These are phyloP conservation scores for Pocillopora grandis DNA, from an alignment of 92 coral and sea anemone genomes.

Conservation along the genomic window DNA sequence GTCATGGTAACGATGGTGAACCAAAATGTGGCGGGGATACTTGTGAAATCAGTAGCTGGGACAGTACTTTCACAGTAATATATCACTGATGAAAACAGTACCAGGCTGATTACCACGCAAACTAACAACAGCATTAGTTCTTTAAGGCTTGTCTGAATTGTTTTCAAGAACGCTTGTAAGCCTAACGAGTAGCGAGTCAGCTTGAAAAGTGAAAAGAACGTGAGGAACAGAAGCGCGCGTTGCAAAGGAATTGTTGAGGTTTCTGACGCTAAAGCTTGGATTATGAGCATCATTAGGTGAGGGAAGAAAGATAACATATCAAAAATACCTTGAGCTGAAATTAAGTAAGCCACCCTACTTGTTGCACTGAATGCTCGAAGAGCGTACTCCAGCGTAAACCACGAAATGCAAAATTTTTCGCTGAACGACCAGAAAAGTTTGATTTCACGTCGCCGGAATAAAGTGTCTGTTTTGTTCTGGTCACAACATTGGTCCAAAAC, in stretches of 20 bases:
- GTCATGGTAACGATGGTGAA: conserved; percentile 64
- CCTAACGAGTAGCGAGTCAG: conserved; percentile 60
- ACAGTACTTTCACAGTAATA: conserved; percentile 44
- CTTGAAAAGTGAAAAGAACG: conserved; percentile 52
- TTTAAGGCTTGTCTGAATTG: conserved; percentile 38
- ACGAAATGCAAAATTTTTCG: conserved; percentile 50
- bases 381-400: conserved; percentile 60
- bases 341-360: conserved; percentile 28
- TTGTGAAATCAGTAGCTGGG: conserved; percentile 32
- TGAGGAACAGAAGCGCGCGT: conserved; percentile 21
- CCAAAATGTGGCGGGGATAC: conserved; percentile 66
- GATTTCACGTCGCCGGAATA: background rate
- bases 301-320: conserved; percentile 56
- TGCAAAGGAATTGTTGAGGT: conserved; percentile 3
- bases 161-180: conserved; percentile 43
- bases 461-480: background rate
- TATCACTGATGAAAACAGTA: conserved; percentile 53
- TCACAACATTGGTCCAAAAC: conserved; percentile 10
- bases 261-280: conserved; percentile 8
- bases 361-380: conserved; percentile 38
- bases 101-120: conserved; percentile 54
- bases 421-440: conserved; percentile 56
- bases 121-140: conserved; percentile 39
- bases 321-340: conserved; percentile 49
- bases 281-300: conserved; percentile 21